Conservation (phyloP, 2,113 vertebrate genomes). For the Hemichromis elongatus region DNA sequence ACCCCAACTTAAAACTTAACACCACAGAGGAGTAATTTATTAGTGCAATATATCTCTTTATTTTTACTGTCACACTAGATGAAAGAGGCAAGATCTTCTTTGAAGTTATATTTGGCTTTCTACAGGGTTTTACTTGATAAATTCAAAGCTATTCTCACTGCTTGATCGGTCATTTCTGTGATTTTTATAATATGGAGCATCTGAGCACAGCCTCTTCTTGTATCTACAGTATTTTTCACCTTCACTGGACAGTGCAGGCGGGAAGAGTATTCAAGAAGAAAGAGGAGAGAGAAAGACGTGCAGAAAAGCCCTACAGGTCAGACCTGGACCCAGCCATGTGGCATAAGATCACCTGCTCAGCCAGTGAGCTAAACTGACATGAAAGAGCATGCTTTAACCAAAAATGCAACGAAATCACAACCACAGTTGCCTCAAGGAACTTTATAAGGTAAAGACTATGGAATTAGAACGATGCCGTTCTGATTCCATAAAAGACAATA, state of each 20-base stretch:
- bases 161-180: background rate
- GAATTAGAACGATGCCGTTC: too few relatives aligned
- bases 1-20: conserved; percentile 35
- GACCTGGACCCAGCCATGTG: accelerated
- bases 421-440: background rate
- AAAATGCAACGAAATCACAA: background rate
- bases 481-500: background rate
- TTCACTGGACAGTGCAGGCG: background rate
- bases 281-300: background rate
- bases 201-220: background rate
- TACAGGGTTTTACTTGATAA: conserved; percentile 83
- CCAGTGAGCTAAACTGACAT: background rate
- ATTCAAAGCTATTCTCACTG: conserved; percentile 73
- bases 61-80: conserved; percentile 82
- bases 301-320: background rate
- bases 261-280: background rate
- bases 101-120: conserved; percentile 83
- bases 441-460: background rate
- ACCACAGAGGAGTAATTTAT: conserved; percentile 88
- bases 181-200: background rate
- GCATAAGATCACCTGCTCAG: background rate
- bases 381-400: background rate
- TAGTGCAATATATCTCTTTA: conserved; percentile 72
- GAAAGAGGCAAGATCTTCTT: conserved; percentile 52
- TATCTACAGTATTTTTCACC: background rate